Evolutionary conservation across 2,888 invertebrate genomes (phyloP), one percentile per base, ranked within the genome.

Genomic region (Electrophaes corylata): DNA sequence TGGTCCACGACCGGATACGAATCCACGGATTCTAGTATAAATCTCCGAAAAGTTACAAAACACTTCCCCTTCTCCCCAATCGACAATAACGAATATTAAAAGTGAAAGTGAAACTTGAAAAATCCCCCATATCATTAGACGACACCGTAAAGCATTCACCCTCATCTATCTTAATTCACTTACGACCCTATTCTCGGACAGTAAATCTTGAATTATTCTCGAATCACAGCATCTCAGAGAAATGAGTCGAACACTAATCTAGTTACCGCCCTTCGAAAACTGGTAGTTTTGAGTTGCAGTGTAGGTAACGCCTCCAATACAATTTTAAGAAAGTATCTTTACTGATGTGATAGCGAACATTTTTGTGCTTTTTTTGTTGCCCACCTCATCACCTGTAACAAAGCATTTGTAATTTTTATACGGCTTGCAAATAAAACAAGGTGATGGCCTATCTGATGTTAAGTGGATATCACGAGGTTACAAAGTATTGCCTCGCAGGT

Each of bases 161-260:
- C 66, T 67, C 65, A 84, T 87, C 81, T 78, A 86, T 85, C 83
- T 87, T 83, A 84, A 86, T 88, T 82, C 83, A 83, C 78, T 83
- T 83, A 82, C 75, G 72, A 69, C 82, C 85, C 83, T 72, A 51
- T 75, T 72, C 70, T 67, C 68, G 68, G 58, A 69, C 64, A 66
- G 67, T 67, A 75, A 81, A 82, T 72, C 72, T 79, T 67, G 76
- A 84, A 84, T 86, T 79, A 84, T 84, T 79, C 78, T 79, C 79
- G 78, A 85, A 85, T 83, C 82, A 79, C 74, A 73, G 75, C 79
- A 71, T 81, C 76, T 75, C 71, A 71, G 67, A 67, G 83, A 81
- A 88, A 87, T 88, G 85, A 87, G 81, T 81, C 84, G 85, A 74
- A 65, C 63, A 50, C 73, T 84, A 88, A 89, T 87, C 83, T 81